A percentile compares a stretch with the other conserved stretches of the same genome.
Conservation (phyloP, 2,888 invertebrate species). For the Troides helena region DNA sequence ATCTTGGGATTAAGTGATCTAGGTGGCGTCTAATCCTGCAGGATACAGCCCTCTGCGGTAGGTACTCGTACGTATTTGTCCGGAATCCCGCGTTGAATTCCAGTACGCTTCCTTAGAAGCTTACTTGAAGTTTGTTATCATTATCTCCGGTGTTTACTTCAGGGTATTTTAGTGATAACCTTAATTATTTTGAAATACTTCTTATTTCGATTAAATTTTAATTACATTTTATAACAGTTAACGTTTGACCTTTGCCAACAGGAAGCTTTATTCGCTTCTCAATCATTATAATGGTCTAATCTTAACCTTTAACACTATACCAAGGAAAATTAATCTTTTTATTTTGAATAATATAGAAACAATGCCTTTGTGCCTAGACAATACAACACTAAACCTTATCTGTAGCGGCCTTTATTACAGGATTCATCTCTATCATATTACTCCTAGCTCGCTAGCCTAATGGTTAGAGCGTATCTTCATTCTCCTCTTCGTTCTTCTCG, state of each 20-base stretch:
- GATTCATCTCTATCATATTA: too few species aligned
- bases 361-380: too few species aligned
- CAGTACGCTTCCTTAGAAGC: slow-evolving; percentile 56
- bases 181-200: slow-evolving; percentile 3
- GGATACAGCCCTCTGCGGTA: slow-evolving; percentile 64
- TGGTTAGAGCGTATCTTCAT: too few species aligned
- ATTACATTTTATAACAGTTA: slow-evolving; percentile 9
- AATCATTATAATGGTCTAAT: not conserved
- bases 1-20: slow-evolving; percentile 42
- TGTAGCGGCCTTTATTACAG: too few species aligned
- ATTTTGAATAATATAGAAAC: too few species aligned
- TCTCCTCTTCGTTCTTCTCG: too few species aligned
- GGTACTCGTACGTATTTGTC: slow-evolving; percentile 54
- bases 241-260: not conserved
- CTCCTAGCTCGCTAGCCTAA: too few species aligned
- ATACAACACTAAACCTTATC: too few species aligned
- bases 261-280: not conserved
- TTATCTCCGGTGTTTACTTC: slow-evolving; percentile 31
- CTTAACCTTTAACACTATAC: not conserved
- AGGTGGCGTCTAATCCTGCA: slow-evolving; percentile 58
- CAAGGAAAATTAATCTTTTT: too few species aligned
- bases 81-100: slow-evolving; percentile 53
- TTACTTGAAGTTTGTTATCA: slow-evolving; percentile 37
- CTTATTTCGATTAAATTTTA: slow-evolving; percentile 15
- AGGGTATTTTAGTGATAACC: slow-evolving; percentile 18